These are phyloP conservation scores for Lymantria monacha DNA, from an alignment of 2,888 invertebrate species.

Conservation along the genomic window DNA sequence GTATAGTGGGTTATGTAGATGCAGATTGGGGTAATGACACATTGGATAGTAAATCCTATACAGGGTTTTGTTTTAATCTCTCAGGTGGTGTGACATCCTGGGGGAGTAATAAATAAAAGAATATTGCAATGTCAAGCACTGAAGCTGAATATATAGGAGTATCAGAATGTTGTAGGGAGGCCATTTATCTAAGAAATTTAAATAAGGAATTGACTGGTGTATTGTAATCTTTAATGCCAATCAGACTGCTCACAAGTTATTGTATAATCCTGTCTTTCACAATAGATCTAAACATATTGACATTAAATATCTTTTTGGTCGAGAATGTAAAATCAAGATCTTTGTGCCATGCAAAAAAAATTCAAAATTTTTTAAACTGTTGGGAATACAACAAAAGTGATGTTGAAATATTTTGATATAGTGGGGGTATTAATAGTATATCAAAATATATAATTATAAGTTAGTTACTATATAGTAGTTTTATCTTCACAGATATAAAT, in stretches of 20 bases:
- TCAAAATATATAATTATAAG: too few relatives aligned
- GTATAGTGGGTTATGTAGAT: slow-evolving; percentile 10
- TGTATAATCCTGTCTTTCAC: slow-evolving; percentile 8
- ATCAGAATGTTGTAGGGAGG: background rate
- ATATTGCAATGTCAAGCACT: slow-evolving; percentile 4
- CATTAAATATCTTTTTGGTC: slow-evolving; percentile 3
- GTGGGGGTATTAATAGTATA: too few relatives aligned
- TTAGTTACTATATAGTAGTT: too few relatives aligned
- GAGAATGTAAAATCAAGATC: too few relatives aligned
- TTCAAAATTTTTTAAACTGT: too few relatives aligned
- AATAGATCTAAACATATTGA: slow-evolving; percentile 13
- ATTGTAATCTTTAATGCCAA: slow-evolving; percentile 10
- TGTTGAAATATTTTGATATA: too few relatives aligned
- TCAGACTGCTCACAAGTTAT: slow-evolving; percentile 10
- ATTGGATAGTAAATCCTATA: slow-evolving; percentile 2
- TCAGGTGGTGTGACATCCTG: slow-evolving; percentile 9
- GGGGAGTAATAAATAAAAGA: too few relatives aligned
- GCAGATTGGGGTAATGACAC: slow-evolving; percentile 10
- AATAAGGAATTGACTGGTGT: slow-evolving; percentile 8
- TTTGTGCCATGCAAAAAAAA: too few relatives aligned
- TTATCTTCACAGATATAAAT: too few relatives aligned
- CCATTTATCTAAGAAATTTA: slow-evolving; percentile 3
- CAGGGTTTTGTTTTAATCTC: slow-evolving; percentile 5
- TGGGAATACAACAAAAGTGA: too few relatives aligned
- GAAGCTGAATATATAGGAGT: background rate